These are phyloP conservation scores for Brenthis daphne DNA, from an alignment of 2,888 invertebrate genomes.

Conservation along the genomic window DNA sequence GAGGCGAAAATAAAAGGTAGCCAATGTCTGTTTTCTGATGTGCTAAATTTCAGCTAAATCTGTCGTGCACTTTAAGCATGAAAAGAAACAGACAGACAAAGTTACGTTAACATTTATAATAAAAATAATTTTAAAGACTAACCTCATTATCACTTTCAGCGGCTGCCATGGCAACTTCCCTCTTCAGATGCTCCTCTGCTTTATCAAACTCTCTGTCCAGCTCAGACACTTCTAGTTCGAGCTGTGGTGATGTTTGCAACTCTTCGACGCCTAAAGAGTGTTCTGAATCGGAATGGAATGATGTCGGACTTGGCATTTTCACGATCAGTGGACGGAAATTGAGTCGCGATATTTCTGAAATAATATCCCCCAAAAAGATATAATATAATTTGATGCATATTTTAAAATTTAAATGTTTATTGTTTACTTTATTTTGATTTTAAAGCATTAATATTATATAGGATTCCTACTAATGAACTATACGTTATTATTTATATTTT, in stretches of 20 bases:
- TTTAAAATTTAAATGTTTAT: neutral
- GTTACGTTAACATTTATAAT: neutral
- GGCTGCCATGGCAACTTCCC: constrained; percentile 66
- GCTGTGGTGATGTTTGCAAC: constrained; percentile 63
- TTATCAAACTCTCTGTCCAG: constrained; percentile 64
- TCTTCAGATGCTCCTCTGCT: constrained; percentile 65
- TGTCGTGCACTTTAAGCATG: too few relatives aligned
- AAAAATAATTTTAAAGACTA: constrained; percentile 55
- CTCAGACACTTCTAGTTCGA: constrained; percentile 63
- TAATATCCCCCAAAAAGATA: constrained; percentile 6
- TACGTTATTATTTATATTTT: too few relatives aligned
- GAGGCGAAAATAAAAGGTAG: too few relatives aligned
- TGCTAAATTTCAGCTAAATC: too few relatives aligned
- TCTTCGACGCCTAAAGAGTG: constrained; percentile 60
- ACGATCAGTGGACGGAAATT: constrained; percentile 65
- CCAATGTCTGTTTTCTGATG: too few relatives aligned
- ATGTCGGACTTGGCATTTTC: constrained; percentile 62
- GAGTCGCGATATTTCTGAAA: constrained; percentile 43
- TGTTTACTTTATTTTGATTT: neutral
- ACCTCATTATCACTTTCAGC: constrained; percentile 77
- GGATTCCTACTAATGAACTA: too few relatives aligned
- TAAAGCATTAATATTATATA: too few relatives aligned
- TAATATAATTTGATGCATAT: neutral
- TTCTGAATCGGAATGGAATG: constrained; percentile 50
- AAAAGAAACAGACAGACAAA: too few relatives aligned